A percentile compares a stretch with the other conserved stretches of the same genome.
These are phyloP conservation scores for Rhinoderma darwinii DNA, from an alignment of 2,113 vertebrate genomes.

Conservation along the genomic window DNA sequence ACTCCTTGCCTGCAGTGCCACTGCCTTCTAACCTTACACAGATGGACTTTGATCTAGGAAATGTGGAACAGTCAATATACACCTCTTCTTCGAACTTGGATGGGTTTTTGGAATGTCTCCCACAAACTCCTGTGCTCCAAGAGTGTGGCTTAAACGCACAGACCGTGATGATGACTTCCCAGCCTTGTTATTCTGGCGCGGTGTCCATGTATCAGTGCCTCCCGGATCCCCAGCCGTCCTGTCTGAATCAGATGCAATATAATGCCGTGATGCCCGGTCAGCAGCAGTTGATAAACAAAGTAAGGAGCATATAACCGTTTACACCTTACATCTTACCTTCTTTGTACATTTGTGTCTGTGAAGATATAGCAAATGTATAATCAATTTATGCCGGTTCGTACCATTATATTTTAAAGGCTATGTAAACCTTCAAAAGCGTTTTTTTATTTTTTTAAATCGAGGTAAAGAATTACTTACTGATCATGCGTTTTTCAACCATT, in stretches of 20 bases:
- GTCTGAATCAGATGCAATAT: constrained; percentile 64
- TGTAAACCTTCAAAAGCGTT: no score
- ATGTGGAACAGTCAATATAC: constrained; percentile 69
- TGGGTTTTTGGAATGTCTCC: constrained; percentile 75
- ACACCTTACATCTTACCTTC: background rate
- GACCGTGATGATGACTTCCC: constrained; percentile 62
- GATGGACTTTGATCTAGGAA: constrained; percentile 69
- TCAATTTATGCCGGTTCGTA: no score
- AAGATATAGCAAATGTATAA: no score
- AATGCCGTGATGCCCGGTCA: constrained; percentile 62
- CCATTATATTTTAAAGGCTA: no score
- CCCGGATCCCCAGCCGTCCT: constrained; percentile 65
- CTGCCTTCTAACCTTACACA: constrained; percentile 68
- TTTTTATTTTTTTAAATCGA: no score
- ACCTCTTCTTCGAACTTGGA: constrained; percentile 70
- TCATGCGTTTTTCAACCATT: no score
- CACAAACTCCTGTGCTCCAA: constrained; percentile 70
- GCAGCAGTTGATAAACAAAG: constrained; percentile 70
- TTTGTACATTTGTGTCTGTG: no score
- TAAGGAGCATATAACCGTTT: constrained; percentile 60
- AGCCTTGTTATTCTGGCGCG: constrained; percentile 71
- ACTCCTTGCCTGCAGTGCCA: constrained; percentile 59
- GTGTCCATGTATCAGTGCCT: constrained; percentile 76
- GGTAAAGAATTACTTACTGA: no score
- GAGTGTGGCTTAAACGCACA: constrained; percentile 68